Base-by-base conservation (phyloP, 2,113 vertebrate genomes). In the Bujurquina vittata region DNA sequence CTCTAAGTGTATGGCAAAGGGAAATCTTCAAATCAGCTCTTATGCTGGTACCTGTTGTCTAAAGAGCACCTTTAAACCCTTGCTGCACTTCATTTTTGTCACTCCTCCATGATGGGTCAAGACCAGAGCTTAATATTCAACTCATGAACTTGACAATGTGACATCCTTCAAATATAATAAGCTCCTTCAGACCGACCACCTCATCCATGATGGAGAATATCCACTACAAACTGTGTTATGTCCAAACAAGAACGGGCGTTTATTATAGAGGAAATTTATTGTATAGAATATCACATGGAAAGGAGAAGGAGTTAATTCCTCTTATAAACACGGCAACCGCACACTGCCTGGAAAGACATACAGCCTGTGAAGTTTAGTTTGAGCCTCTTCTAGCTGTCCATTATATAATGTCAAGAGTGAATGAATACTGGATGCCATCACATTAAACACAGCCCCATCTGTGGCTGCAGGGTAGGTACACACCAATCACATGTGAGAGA, bases 401-500 rank as follows among this genome's bases (percentile, higher is more conserved):
- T 91, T 86, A 88, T 87, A 86, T 90, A 90, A 89, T 82, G 77
- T 86, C 69, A 79, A 73, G 75, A 89, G 62, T 89, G 81, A 91
- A 85, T 85, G 84, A 79, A 90, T 88, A 90, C 77, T 87, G 89
- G 88, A 93, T 87, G 87, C 89, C 87, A 89, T 77, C 87, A 83
- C 91, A 91, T 92, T 81, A 89, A 91, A 91, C 81, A 29, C 67
- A 84, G 75, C 72, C 26, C 67, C 90, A 83, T 93, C 83, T 91
- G 90, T 75, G 72, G 88, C 92, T 90, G 81, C 79, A 49, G 87
- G 90, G 82, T 54, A 79, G 80, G n/a, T 73, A 81, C 75, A 84
- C 91, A 91, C 85, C 89, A 90, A 90, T 93, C 92, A 92, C 91
- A 54, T 79, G 82, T 20, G 65, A 89, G 88, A 93, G 90, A 89